Evolutionary conservation across 1,140 invertebrate species (phyloP), one percentile per base, ranked within the genome.

Genomic region (Drosophila nebulosa): DNA sequence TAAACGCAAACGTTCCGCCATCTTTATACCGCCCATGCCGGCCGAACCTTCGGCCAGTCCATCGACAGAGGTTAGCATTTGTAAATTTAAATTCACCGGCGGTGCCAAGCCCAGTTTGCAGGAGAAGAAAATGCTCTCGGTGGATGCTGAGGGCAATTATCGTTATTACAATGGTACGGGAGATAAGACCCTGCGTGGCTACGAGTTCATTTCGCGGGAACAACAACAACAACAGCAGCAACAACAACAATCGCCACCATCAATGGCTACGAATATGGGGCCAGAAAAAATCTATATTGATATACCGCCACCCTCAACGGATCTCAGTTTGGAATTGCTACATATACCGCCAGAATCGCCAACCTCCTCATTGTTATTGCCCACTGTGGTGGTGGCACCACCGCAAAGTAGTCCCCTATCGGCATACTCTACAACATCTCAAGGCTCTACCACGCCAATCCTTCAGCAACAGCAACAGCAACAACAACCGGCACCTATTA

Each of bases 71-170:
- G 96, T 96, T 42, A 97, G 96, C 91, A 98, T 97, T 86, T 97
- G 97, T 90, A 98, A 97, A 86, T 98, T 98, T 83, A 98, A 98
- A 89, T 97, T 98, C 86, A 97, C 96, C 0, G 97, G 96, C 3
- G 97, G 97, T 0, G 96, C 96, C 24, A 96, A 96, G 67, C 97
- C 97, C 0, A 95, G 94, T 52, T 90, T 97, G 26, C 96, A 97
- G 90, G 97, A 98, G 79, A 97, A 97, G 92, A 97, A 97, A 91
- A 97, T 97, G 93, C 92, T 97, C 0, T 97, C 96, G 0, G 96
- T 97, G 1, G 96, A 97, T 89, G 95, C 96, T 0, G 96, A 96
- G 2, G 96, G 96, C 0, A 97, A 97, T 80, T 96, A 97, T 80
- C 92, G 96, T 14, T 97, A 97, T 74, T 97, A 96, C 84, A 97